Percentiles rank a stretch among this genome's conserved stretches.
phyloP scores from a whole-genome alignment of 1,140 invertebrate genomes.

The Trichogramma pretiosum region DNA sequence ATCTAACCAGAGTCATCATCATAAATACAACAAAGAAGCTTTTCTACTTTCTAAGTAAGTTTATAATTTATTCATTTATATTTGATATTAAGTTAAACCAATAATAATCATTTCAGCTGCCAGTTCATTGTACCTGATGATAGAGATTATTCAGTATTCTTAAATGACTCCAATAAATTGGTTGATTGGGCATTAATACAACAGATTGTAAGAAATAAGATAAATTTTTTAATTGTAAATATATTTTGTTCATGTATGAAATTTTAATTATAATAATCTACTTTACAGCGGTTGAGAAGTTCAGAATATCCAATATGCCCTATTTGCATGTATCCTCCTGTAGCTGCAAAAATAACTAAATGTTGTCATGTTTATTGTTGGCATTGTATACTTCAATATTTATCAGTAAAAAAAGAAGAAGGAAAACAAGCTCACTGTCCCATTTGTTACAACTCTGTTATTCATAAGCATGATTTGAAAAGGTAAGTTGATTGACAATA shows the following conservation, averaged over 20 bases:
- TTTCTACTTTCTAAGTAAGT: slow-evolving; percentile 86
- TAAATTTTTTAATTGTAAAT: not conserved
- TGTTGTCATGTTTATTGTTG: slow-evolving; percentile 96
- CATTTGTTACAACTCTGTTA: slow-evolving; percentile 73
- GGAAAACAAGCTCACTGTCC: slow-evolving; percentile 78
- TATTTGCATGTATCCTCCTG: slow-evolving; percentile 78
- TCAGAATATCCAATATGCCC: slow-evolving; percentile 73
- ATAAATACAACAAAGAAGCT: slow-evolving; percentile 84
- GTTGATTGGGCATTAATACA: slow-evolving; percentile 89
- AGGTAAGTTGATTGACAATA: too few species aligned
- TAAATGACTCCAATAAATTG: slow-evolving; percentile 75
- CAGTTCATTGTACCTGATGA: slow-evolving; percentile 83
- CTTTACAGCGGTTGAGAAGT: slow-evolving; percentile 49
- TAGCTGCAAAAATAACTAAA: slow-evolving; percentile 81
- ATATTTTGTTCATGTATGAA: too few species aligned
- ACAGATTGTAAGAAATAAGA: slow-evolving; percentile 68
- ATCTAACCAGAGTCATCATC: slow-evolving; percentile 45
- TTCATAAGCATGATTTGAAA: slow-evolving; percentile 72
- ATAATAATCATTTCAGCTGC: slow-evolving; percentile 54
- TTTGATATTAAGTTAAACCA: slow-evolving; percentile 1
- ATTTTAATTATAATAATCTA: slow-evolving; percentile 13
- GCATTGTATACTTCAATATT: slow-evolving; percentile 89
- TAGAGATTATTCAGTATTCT: slow-evolving; percentile 68
- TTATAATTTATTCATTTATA: not conserved
- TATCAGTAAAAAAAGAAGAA: slow-evolving; percentile 69